phyloP scores from a whole-genome alignment of 2,797 vertebrate species.

The Tauraco hartlaubi region DNA sequence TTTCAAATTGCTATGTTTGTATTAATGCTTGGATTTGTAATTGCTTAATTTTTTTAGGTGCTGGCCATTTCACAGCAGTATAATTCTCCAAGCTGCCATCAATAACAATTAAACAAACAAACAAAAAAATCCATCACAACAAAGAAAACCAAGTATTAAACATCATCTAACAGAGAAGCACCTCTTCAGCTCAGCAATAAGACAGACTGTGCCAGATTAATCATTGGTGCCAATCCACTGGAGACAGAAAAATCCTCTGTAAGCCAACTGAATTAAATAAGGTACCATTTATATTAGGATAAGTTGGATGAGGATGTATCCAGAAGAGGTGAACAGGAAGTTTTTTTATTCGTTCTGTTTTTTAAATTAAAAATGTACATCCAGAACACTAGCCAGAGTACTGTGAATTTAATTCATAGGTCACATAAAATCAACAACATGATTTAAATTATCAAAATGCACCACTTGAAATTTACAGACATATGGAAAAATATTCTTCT shows the following conservation, averaged over 20 bases:
- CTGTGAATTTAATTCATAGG: neutral
- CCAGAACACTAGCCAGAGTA: neutral
- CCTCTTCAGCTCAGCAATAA: neutral
- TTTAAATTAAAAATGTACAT: neutral
- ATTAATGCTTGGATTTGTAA: neutral
- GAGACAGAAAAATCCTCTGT: neutral
- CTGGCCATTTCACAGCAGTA: neutral
- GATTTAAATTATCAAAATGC: neutral
- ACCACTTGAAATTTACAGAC: neutral
- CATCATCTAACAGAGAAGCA: neutral
- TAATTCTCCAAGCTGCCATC: neutral
- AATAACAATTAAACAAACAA: neutral
- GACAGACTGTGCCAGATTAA: neutral
- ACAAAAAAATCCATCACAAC: neutral
- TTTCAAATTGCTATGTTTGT: neutral
- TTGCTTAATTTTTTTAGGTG: neutral
- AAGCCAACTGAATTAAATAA: neutral
- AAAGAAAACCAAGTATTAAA: neutral
- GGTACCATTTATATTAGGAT: neutral
- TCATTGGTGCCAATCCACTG: neutral
- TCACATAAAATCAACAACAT: neutral
- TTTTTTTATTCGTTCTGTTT: fast-evolving
- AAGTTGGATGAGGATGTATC: neutral
- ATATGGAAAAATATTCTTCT: neutral
- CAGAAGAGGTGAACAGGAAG: neutral